Evolutionary conservation across 1,140 invertebrate genomes (phyloP), one percentile per base, ranked within the genome.

Genomic region (Scaptomyza montana): DNA sequence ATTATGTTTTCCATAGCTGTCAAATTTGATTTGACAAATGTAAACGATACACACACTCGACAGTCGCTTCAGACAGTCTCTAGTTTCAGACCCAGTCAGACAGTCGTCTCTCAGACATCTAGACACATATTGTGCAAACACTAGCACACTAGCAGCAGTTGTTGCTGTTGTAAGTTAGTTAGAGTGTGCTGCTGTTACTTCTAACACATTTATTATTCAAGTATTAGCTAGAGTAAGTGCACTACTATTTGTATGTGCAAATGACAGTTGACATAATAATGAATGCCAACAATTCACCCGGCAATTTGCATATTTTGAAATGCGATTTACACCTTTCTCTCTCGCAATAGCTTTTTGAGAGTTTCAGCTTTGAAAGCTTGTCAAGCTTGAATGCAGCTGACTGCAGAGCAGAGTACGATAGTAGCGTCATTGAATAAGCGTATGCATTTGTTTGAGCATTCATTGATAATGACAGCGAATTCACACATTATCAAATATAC

Each of bases 1-100:
- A 87, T 87, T 87, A 82, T 82, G 76, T 82, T 89, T 82, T 82
- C 82, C 84, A 75, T 84, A 87, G 85, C 84, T 89, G 84, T 87
- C 82, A 87, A 87, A 87, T 87, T 79, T 87, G 84, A 87, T 89
- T 87, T 87, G 80, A 89, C 84, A 89, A 89, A 89, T 89, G 84
- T 82, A 87, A 87, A 89, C 82, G 86, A 87, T 89, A 84, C 69
- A 72, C 72, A 57, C 45, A 28, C 33, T 36, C 39, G 39, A 43
- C 39, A 43, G 39, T 43, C 39, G n/a, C 8, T 3, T 9, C 39
- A 43, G 39, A 43, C 10, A 41, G 30, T 33, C 30, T 33, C 30
- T 33, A 1, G 7, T 6, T 5, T 30, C 36, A 39, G 36, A 10
- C 21, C 21, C 9, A 12, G 36, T 30, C 36, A 39, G 36, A 39